These are phyloP conservation scores for Ginglymostoma cirratum DNA, from an alignment of 2,113 vertebrate species.

Conservation along the genomic window DNA sequence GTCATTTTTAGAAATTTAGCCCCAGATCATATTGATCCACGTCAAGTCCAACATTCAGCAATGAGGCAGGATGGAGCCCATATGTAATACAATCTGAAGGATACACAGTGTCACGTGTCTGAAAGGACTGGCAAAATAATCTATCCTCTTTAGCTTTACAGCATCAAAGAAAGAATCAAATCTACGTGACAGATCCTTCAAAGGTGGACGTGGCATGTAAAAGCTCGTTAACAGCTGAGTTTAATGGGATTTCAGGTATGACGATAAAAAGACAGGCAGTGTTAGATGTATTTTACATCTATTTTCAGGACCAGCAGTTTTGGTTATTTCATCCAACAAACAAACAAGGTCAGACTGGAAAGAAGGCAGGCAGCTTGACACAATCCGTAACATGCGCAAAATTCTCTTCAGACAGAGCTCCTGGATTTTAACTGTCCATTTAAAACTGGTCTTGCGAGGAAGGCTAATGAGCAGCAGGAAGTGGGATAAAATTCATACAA, in stretches of 20 bases:
- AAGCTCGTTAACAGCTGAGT: constrained; percentile 48
- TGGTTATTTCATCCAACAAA: background rate
- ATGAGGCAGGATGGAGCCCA: constrained; percentile 72
- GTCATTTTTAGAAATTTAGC: constrained; percentile 84
- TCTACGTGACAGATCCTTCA: constrained; percentile 69
- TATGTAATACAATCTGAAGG: constrained; percentile 80
- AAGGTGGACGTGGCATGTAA: constrained; percentile 60
- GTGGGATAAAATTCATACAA: background rate
- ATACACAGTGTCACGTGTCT: constrained; percentile 55
- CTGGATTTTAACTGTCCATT: background rate
- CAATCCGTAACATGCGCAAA: background rate
- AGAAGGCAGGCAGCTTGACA: background rate
- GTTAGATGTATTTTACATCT: background rate
- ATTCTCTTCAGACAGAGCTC: background rate
- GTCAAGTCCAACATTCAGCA: constrained; percentile 93
- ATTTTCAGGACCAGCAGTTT: background rate
- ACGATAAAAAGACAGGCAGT: constrained; percentile 19
- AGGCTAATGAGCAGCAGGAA: background rate
- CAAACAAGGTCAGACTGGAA: background rate
- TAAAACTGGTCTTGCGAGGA: background rate
- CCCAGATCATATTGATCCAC: constrained; percentile 84
- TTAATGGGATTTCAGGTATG: constrained; percentile 51
- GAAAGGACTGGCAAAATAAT: constrained; percentile 58
- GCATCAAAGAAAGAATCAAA: constrained; percentile 69
- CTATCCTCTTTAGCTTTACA: constrained; percentile 56